phyloP scores from a whole-genome alignment of 2,113 vertebrate genomes.

The Zootoca vivipara region DNA sequence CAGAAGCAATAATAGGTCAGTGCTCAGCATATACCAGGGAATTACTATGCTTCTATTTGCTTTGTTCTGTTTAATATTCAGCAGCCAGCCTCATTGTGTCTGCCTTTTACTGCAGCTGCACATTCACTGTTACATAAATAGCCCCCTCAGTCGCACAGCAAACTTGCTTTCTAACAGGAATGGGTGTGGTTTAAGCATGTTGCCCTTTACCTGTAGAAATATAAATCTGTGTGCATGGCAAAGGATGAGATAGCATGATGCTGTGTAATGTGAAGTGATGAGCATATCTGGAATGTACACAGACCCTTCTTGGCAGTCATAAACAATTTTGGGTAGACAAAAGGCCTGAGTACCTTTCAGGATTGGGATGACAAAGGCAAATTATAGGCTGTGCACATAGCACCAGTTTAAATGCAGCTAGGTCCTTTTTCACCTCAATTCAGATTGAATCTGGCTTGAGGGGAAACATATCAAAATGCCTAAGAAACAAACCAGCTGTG shows the following conservation, averaged over 20 bases:
- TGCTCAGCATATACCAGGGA: not conserved
- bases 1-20: not conserved
- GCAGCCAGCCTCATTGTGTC: not conserved
- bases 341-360: not conserved
- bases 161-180: not conserved
- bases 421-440: too few species aligned
- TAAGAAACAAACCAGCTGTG: too few species aligned
- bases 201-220: not conserved
- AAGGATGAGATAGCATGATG: not conserved
- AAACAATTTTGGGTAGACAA: constrained; percentile 22
- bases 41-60: not conserved
- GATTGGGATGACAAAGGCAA: not conserved
- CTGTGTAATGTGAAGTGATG: not conserved
- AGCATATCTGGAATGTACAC: not conserved
- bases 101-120: constrained; percentile 36
- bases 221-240: fast-evolving
- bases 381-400: too few species aligned
- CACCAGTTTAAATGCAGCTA: too few species aligned
- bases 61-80: not conserved
- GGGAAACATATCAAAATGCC: too few species aligned
- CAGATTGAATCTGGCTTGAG: too few species aligned
- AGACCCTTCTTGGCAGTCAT: not conserved
- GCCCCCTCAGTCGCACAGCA: constrained; percentile 27
- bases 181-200: not conserved
- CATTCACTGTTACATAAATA: constrained; percentile 58